phyloP scores from a whole-genome alignment of 37 sponge, comb jelly and placozoan genomes.

The Oscarella lobularis region DNA sequence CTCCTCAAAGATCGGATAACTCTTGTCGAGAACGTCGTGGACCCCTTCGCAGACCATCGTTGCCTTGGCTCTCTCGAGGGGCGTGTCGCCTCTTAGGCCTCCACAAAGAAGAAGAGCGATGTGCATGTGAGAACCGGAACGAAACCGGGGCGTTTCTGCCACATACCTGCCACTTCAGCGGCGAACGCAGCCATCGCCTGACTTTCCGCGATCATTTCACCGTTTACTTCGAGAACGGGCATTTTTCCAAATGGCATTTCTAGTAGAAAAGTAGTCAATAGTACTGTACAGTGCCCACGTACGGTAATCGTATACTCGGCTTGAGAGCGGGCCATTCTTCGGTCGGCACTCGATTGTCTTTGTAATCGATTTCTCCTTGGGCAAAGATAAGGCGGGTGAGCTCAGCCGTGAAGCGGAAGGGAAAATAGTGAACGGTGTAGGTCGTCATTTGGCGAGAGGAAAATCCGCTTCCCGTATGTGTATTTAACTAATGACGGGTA shows the following conservation, averaged over 20 bases:
- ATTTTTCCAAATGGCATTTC: slow-evolving; percentile 15
- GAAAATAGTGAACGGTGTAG: slow-evolving; percentile 25
- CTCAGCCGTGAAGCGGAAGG: slow-evolving; percentile 29
- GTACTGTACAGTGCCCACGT: not conserved
- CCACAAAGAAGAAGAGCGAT: not conserved
- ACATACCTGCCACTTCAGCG: slow-evolving; percentile 30
- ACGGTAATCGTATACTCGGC: slow-evolving; percentile 14
- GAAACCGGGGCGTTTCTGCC: too few relatives aligned
- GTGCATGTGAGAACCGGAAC: too few relatives aligned
- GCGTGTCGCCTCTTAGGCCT: not conserved
- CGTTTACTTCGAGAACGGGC: slow-evolving; percentile 20
- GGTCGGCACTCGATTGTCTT: slow-evolving; percentile 18
- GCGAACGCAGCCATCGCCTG: slow-evolving; percentile 26
- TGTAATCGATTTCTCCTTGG: slow-evolving; percentile 23
- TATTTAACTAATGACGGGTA: too few relatives aligned
- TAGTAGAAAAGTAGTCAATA: not conserved
- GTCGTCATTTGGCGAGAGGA: slow-evolving; percentile 24
- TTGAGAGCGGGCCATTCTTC: slow-evolving; percentile 33
- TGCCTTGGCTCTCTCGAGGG: not conserved
- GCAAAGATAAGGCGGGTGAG: slow-evolving; percentile 28
- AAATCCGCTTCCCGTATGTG: too few relatives aligned
- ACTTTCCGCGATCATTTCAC: slow-evolving; percentile 16
- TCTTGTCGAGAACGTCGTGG: not conserved
- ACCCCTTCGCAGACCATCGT: not conserved
- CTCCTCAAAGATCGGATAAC: not conserved